Evolutionary conservation across 2,888 invertebrate genomes (phyloP), one percentile per base, ranked within the genome.

Genomic region (Drosophila quinaria): DNA sequence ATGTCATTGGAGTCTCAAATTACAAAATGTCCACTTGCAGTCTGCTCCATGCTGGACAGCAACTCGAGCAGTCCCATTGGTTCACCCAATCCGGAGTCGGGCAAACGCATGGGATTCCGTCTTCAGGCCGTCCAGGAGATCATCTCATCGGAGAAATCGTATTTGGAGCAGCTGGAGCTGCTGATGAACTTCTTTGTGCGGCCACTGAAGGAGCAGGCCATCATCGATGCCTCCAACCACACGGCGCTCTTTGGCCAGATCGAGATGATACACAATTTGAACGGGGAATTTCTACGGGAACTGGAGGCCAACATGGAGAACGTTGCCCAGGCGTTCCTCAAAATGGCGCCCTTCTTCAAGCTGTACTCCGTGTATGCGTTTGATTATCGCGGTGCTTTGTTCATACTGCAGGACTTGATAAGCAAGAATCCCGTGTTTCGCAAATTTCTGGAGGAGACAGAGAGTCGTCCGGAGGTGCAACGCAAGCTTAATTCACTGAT

Each of bases 341-440:
- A 94, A 87, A 94, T 96, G 70, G 96, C 95, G 1, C 96, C 96
- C 4, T 96, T 95, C 90, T 95, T 97, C 58, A 97, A 96, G 91
- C 91, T 96, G 17, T 97, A 97, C 89, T 96, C 96, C 0, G 95
- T 95, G 0, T 96, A 96, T 91, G 96, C 96, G 0, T 96, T 95
- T 70, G 95, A 95, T 81, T 96, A 95, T 89, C 95, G 95, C 74
- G 94, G 94, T 68, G 94, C 95, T 0, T 91, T 96, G 52, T 92
- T 93, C 41, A 91, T 95, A 41, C 89, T 96, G 33, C 95, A 95
- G 93, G 93, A 94, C 55, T 90, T 94, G 58, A 93, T 93, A 35
- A 93, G 93, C 58, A 93, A 92, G 60, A 94, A 95, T 90, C 92
- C 93, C 13, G 92, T 92, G 47, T 94, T 95, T 81, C 93, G 94